These are phyloP conservation scores for Fukomys damarensis DNA, from an alignment of 2,113 vertebrate species.

Conservation along the genomic window DNA sequence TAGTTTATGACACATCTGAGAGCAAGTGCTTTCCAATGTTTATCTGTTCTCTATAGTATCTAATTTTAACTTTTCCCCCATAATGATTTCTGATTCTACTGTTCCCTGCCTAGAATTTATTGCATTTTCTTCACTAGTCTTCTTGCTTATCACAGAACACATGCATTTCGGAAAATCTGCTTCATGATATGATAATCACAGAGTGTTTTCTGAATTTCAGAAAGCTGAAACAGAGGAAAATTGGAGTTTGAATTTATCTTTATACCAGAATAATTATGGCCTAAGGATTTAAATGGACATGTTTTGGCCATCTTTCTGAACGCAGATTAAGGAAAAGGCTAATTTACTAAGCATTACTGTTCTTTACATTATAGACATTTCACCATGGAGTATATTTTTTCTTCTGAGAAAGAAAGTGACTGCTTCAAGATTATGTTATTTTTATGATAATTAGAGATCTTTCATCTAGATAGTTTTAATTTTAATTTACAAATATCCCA, in stretches of 20 bases:
- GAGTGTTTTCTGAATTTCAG: slow-evolving; percentile 18
- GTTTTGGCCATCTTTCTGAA: not conserved
- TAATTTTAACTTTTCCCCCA: not conserved
- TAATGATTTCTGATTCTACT: not conserved
- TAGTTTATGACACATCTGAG: not conserved
- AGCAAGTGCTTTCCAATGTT: slow-evolving; percentile 18
- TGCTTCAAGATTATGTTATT: not conserved
- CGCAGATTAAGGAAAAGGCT: slow-evolving; percentile 11
- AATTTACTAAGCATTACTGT: not conserved
- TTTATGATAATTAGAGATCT: not conserved
- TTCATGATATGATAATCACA: not conserved
- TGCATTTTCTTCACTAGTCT: not conserved
- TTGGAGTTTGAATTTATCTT: not conserved
- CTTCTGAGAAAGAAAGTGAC: slow-evolving; percentile 21
- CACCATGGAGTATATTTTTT: not conserved
- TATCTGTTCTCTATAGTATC: not conserved
- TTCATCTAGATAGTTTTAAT: slow-evolving; percentile 12
- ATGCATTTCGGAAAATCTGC: not conserved
- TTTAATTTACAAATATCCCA: slow-evolving; percentile 35
- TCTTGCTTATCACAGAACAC: not conserved
- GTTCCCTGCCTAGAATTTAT: slow-evolving; percentile 12
- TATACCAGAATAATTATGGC: not conserved
- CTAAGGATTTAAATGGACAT: not conserved
- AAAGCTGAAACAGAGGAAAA: not conserved
- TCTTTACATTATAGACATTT: not conserved